These are phyloP conservation scores for Caenorhabditis wallacei DNA, from an alignment of 2,888 invertebrate genomes.

Conservation along the genomic window DNA sequence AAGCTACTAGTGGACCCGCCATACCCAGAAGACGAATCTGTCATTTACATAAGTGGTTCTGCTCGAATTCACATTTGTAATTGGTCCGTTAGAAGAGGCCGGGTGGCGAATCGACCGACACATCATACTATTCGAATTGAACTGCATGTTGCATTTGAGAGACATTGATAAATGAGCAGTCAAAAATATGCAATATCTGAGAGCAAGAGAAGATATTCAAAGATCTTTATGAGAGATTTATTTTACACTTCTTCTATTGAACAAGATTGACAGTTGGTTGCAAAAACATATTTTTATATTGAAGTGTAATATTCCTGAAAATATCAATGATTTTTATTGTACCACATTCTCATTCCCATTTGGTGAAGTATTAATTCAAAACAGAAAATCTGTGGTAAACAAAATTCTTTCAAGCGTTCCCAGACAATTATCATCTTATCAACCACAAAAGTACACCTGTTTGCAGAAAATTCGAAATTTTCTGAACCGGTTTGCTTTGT, in stretches of 20 bases:
- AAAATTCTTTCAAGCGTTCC: background rate
- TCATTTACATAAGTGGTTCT: slow-evolving; percentile 65
- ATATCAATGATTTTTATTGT: no score
- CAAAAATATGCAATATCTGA: background rate
- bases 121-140: slow-evolving; percentile 10
- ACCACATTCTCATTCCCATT: background rate
- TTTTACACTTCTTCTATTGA: no score
- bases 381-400: background rate
- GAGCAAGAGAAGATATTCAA: background rate
- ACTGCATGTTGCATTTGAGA: slow-evolving; percentile 29
- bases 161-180: slow-evolving; percentile 5
- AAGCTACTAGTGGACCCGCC: slow-evolving; percentile 4
- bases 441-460: slow-evolving; percentile 26
- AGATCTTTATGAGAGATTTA: background rate
- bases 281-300: no score
- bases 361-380: background rate
- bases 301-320: no score
- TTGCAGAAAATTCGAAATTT: slow-evolving; percentile 26
- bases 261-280: no score
- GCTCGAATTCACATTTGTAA: slow-evolving; percentile 55
- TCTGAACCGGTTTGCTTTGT: slow-evolving; percentile 37
- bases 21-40: slow-evolving; percentile 47
- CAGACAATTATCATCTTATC: slow-evolving; percentile 10
- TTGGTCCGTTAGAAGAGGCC: slow-evolving; percentile 42
- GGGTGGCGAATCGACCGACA: slow-evolving; percentile 26